Base-by-base conservation (phyloP, 1,140 invertebrate species). In the Cotesia typhae region DNA sequence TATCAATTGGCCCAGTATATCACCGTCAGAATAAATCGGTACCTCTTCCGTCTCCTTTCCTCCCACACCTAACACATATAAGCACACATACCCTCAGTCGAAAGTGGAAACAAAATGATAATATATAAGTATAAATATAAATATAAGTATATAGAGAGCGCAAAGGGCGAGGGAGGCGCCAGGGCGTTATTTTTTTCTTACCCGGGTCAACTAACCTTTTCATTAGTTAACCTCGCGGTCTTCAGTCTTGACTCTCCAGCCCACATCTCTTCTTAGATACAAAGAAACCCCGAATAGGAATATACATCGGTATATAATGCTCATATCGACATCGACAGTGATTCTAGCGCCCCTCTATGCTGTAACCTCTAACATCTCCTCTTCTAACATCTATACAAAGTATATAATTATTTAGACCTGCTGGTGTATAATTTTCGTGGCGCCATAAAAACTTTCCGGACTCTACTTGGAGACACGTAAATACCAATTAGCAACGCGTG, bases 181-280 rank as follows among this genome's bases (percentile, higher is more conserved):
- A 85, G 84, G 83, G 83, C 84, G 84, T 85, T 86, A 67, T 72
- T 84, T 47, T 47, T 47, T 41, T 47, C 10, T 47, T 47, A 47
- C 41, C 70, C 77, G 80, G 83, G 84, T 86, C 83, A 85, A 86
- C 75, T 85, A 86, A 86, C 84, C 85, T 85, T 86, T 86, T 86
- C 85, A 85, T 86, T 85, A 85, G 83, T 79, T 83, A 82, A 82
- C 81, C 79, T 79, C 80, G 57, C 71, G 73, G 69, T 47, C 10
- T 47, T 47, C 6, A 71, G 68, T 77, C 77, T 78, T 78, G 77
- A 78, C 78, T 78, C 77, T 75, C 67, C 67, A 55, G 59, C 68
- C 17, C 36, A 41, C 9, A 41, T 9, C 5, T 47, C 41, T 9
- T 2, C 41, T 9, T 47, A 10, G 6, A 47, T 47, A 47, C 38